Evolutionary conservation across 2,888 invertebrate species (phyloP), one percentile per base, ranked within the genome.

Genomic region (Syrphus vitripennis): DNA sequence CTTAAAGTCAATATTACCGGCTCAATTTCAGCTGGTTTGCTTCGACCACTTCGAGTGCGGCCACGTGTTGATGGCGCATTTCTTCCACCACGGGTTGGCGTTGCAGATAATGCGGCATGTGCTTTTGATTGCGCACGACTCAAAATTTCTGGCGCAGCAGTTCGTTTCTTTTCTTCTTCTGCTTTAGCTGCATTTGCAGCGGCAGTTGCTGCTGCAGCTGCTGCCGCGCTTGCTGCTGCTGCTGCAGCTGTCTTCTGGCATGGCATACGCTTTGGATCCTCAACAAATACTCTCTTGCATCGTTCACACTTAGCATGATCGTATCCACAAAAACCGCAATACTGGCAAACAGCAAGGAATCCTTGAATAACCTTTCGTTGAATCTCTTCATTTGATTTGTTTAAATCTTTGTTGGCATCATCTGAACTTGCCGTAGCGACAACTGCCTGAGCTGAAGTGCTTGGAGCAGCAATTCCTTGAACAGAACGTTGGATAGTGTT

Each of bases 221-320:
- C 9, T 19, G 74, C 40, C 2, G 29, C 45, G 10, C 63, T 88
- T 3, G 67, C 12, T 10, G 40, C 16, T 53, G 74, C 50, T 16
- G 83, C 53, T 0, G 55, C 48, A 14, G 72, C 69, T 7, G 45
- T 87, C 69, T 91, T 91, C n/a, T 89, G 89, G 34, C 88, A 89
- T 21, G 89, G 88, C 87, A 92, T 90, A 29, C 92, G 92, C 92
- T 96, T 96, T 34, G 96, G 96, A 89, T 96, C 95, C 83, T 96
- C 95, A 1, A 95, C 94, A 88, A 96, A 94, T 90, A 95, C 94
- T 89, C 95, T 93, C 90, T 94, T 95, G 93, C 96, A 96, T 95
- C 95, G 93, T 92, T 96, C 95, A 92, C 98, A 98, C 83, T 94
- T 95, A 88, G 95, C 95, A 91, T 97, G 96, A 91, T 97, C 96